Conservation (phyloP, 2,797 vertebrate species). For the Schizopygopsis malacanthus region DNA sequence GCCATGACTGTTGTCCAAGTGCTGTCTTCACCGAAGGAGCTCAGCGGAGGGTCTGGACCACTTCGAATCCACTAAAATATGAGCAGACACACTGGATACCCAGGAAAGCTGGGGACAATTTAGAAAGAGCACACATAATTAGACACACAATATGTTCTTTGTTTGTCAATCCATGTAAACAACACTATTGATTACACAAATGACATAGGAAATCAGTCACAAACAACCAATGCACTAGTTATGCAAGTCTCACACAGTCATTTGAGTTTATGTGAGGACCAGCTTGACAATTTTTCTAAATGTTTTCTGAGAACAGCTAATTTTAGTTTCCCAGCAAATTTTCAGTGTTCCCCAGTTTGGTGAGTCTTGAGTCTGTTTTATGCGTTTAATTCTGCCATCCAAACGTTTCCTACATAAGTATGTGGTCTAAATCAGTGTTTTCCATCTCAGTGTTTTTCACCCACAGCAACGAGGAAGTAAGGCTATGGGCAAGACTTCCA, state of each 20-base stretch:
- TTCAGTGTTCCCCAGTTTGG: neutral
- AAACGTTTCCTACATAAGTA: neutral
- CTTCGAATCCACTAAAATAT: neutral
- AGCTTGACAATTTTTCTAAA: neutral
- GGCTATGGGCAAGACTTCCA: no score
- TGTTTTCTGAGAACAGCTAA: neutral
- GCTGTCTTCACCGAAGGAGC: neutral
- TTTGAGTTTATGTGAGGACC: neutral
- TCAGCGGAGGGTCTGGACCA: conserved; percentile 6
- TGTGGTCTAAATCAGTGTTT: no score
- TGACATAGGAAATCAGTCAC: neutral
- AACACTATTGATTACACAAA: conserved; percentile 12
- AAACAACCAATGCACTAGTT: conserved; percentile 23
- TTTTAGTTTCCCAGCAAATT: neutral
- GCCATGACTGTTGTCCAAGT: neutral
- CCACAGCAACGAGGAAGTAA: no score
- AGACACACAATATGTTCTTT: neutral
- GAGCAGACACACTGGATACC: neutral
- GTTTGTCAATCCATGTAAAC: conserved; percentile 6
- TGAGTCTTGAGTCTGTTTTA: neutral
- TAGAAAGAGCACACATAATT: conserved; percentile 15
- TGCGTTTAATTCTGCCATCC: neutral
- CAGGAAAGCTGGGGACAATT: neutral
- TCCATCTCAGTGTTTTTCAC: no score
- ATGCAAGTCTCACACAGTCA: neutral